Base-by-base conservation (phyloP, 2,113 vertebrate genomes). In the Otis tarda region DNA sequence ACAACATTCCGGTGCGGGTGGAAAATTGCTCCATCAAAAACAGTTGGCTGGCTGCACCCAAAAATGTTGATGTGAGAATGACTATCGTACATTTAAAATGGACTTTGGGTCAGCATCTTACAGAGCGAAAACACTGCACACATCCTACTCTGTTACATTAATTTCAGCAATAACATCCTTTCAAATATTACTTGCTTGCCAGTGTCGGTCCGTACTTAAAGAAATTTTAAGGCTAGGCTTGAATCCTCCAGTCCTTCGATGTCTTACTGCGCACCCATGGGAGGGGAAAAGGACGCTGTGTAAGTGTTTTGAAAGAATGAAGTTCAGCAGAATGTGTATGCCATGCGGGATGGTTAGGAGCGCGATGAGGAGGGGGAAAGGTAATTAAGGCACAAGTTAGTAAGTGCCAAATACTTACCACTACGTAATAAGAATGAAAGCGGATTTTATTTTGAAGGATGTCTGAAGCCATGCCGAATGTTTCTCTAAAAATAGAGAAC, bases 401-500 rank as follows among this genome's bases (percentile, higher is more conserved):
- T 59, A 91, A 55, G 57, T 83, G 87, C 90, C 96, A 96, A 96
- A 67, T 74, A 87, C 85, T 89, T 95, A 61, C 86, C 83, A 70
- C 59, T 85, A 43, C 5, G 23, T 90, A 49, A 10, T 61, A 88
- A 91, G 92, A 94, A 56, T 28, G 56, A 75, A 53, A 93, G n/a
- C 0, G 1, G 53, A 79, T 93, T 97, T 90, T 91, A 86, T 79
- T 96, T 95, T 85, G 78, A 86, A 96, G 70, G 65, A 9, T 83
- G 77, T 78, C 78, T 88, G 84, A 94, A 93, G 75, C 82, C 53
- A 7, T 43, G 7, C 59, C 6, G 20, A 12, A 57, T 56, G n/a
- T 47, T 96, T 90, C 77, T 69, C 59, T 95, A 96, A 95, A 94
- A 92, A 84, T 35, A 96, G 82, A 91, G 82, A 93, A 78, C 69